Percentiles rank a stretch among this genome's conserved stretches.
Conservation (phyloP, 2,797 vertebrate genomes). For the Dallia pectoralis region DNA sequence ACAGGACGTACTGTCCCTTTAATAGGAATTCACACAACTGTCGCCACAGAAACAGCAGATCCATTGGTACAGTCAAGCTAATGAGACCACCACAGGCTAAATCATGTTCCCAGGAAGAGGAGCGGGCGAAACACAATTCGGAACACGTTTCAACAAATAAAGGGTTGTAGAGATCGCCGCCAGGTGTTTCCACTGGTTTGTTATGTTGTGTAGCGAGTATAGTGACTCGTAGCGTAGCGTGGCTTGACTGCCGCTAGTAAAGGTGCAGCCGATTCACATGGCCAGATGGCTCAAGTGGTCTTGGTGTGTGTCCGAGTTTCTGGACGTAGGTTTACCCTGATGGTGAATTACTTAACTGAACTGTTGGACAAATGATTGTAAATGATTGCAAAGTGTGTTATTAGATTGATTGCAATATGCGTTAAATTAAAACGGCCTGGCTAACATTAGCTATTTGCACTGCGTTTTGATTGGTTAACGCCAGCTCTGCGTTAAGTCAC, state of each 20-base stretch:
- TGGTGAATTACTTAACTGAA: not conserved
- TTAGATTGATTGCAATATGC: not conserved
- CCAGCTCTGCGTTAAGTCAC: not conserved
- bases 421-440: not conserved
- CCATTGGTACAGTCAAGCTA: constrained; percentile 1
- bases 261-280: not conserved
- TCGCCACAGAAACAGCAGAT: not conserved
- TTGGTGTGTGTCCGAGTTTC: not conserved
- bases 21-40: too few relatives aligned
- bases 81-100: not conserved
- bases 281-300: not conserved
- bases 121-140: not conserved
- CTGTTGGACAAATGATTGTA: too few relatives aligned
- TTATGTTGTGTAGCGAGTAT: not conserved
- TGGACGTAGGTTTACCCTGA: not conserved
- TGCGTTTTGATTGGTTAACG: not conserved
- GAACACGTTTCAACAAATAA: not conserved
- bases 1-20: too few relatives aligned
- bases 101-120: not conserved
- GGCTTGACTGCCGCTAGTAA: not conserved
- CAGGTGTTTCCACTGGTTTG: not conserved
- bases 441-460: not conserved
- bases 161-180: not conserved
- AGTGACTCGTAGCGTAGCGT: too few relatives aligned
- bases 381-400: not conserved